Conservation (phyloP, 2,797 vertebrate species). For the Amazona ochrocephala region DNA sequence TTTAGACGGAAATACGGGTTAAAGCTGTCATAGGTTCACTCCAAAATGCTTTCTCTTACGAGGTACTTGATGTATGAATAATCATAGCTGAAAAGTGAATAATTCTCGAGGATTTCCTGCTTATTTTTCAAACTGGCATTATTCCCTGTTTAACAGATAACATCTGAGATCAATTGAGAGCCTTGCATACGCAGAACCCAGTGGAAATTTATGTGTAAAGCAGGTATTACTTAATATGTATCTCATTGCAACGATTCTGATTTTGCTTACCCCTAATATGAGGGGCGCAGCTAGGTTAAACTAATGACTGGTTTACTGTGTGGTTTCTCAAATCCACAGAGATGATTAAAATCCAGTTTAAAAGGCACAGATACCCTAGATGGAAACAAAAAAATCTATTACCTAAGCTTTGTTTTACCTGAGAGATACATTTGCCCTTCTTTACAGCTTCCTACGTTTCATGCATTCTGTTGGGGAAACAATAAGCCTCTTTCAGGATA, state of each 20-base stretch:
- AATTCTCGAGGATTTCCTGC: constrained; percentile 56
- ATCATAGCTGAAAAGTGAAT: constrained; percentile 56
- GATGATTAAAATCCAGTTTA: constrained; percentile 73
- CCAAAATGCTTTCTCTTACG: constrained; percentile 14
- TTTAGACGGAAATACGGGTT: constrained; percentile 25
- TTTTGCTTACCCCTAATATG: constrained; percentile 58
- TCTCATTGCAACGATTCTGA: constrained; percentile 73
- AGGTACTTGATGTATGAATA: constrained; percentile 22
- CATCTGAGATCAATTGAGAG: constrained; percentile 60
- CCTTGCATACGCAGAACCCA: constrained; percentile 25
- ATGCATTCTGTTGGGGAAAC: constrained; percentile 66
- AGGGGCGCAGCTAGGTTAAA: constrained; percentile 77
- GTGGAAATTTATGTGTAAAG: constrained; percentile 64
- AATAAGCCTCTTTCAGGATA: constrained; percentile 70
- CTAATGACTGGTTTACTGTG: constrained; percentile 78
- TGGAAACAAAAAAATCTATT: neutral
- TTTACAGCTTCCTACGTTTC: constrained; percentile 75
- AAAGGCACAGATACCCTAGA: constrained; percentile 70
- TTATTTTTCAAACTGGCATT: constrained; percentile 63
- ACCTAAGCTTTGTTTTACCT: neutral
- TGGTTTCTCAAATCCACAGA: constrained; percentile 79
- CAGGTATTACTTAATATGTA: constrained; percentile 68
- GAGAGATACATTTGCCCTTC: constrained; percentile 39
- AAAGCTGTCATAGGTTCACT: neutral
- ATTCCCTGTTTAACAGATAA: constrained; percentile 51